Percentiles rank a stretch among this genome's conserved stretches.
Conservation (phyloP, 2,888 invertebrate species). For the Eupithecia abbreviata region DNA sequence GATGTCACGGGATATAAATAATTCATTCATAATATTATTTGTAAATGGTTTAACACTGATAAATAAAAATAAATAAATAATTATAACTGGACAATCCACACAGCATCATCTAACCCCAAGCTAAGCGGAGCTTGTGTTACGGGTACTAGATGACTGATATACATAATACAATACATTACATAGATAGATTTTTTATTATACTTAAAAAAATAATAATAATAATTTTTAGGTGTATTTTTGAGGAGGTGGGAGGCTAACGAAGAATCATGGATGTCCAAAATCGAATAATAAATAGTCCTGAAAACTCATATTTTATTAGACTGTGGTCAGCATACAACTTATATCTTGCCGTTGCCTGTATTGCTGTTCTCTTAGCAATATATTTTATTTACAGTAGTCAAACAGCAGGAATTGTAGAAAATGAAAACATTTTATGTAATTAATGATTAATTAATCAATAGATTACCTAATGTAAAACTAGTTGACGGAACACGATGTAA, state of each 20-base stretch:
- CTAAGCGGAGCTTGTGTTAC: no score
- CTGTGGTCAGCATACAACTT: background rate
- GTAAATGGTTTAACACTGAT: background rate
- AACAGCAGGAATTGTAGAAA: background rate
- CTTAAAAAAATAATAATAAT: background rate
- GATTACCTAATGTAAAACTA: background rate
- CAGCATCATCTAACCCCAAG: no score
- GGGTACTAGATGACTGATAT: no score
- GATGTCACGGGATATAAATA: background rate
- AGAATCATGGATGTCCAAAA: background rate
- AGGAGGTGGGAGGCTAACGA: background rate
- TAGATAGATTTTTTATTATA: no score
- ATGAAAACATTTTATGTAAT: background rate
- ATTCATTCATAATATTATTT: background rate
- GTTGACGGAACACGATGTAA: background rate
- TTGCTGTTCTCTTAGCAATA: background rate
- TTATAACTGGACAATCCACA: no score
- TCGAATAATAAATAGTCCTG: background rate
- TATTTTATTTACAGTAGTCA: background rate
- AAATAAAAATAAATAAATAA: background rate
- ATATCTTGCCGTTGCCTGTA: background rate
- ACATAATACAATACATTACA: no score
- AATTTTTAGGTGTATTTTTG: background rate
- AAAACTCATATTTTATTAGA: background rate
- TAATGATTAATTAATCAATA: background rate